Evolutionary conservation across 2,113 vertebrate species (phyloP).

Genomic region (Cavia aperea): DNA sequence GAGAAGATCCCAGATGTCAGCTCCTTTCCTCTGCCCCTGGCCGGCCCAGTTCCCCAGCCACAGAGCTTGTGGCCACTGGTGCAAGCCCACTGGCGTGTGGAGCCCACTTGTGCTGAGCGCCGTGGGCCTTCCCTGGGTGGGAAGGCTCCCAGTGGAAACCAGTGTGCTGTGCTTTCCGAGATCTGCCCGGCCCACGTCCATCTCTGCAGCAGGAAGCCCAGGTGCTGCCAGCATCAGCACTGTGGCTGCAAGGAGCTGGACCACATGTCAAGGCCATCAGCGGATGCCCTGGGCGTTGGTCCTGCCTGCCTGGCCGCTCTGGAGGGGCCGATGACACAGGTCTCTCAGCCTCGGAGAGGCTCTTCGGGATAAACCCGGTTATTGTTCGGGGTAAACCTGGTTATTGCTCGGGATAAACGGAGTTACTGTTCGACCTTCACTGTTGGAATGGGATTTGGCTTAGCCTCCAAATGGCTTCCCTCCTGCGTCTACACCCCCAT

Average conservation of each 20-base stretch:
- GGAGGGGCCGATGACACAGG: neutral
- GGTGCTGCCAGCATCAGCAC: fast-evolving
- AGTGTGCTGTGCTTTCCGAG: too few relatives aligned
- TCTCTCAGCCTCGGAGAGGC: too few relatives aligned
- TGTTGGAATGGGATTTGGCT: neutral
- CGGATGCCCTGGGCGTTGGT: fast-evolving
- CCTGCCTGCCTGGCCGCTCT: neutral
- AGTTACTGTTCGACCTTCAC: neutral
- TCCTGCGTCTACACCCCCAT: neutral
- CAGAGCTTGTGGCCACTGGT: neutral
- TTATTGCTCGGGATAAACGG: too few relatives aligned
- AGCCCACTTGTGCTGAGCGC: neutral
- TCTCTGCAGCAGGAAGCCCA: neutral
- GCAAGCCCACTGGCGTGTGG: too few relatives aligned
- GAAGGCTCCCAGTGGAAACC: too few relatives aligned
- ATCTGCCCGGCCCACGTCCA: neutral
- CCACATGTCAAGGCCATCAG: too few relatives aligned
- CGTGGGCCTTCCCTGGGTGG: too few relatives aligned
- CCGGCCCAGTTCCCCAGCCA: neutral
- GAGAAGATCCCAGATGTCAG: neutral
- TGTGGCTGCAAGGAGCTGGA: neutral
- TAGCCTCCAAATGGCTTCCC: too few relatives aligned
- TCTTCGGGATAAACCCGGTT: too few relatives aligned
- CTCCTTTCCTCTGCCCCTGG: neutral
- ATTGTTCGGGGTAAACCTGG: too few relatives aligned